Evolutionary conservation across 2,888 invertebrate species (phyloP).

Genomic region (Ormyrus nitidulus): DNA sequence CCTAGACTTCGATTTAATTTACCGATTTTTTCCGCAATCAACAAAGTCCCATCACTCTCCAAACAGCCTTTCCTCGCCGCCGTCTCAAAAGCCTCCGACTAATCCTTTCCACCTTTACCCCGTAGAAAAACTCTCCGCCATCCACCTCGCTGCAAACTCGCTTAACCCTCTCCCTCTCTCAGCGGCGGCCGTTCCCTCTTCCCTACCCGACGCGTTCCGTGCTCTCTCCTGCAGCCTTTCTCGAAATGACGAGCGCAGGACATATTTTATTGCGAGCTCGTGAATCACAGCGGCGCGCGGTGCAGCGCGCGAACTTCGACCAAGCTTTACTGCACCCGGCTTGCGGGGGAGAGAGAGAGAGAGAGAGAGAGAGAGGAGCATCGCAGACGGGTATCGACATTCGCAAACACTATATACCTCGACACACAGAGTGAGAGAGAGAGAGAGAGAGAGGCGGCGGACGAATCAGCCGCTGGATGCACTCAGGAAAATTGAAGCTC

Average conservation of each 20-base stretch:
- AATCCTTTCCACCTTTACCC: too few relatives aligned
- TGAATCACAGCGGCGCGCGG: slow-evolving; percentile 63
- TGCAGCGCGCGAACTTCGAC: background rate
- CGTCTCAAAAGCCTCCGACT: too few relatives aligned
- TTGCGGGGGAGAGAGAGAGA: background rate
- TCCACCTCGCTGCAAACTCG: too few relatives aligned
- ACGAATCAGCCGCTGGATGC: slow-evolving; percentile 70
- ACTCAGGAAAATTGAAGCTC: slow-evolving; percentile 75
- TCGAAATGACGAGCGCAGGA: slow-evolving; percentile 58
- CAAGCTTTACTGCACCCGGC: background rate
- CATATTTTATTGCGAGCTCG: slow-evolving; percentile 64
- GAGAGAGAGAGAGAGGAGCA: slow-evolving; percentile 24
- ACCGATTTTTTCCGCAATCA: too few relatives aligned
- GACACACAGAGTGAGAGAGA: background rate
- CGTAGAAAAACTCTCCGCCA: too few relatives aligned
- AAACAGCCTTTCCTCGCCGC: too few relatives aligned
- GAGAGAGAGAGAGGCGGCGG: slow-evolving; percentile 9
- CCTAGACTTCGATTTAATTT: too few relatives aligned
- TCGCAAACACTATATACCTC: slow-evolving; percentile 14
- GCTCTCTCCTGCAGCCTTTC: background rate
- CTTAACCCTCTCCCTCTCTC: too few relatives aligned
- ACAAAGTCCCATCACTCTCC: too few relatives aligned
- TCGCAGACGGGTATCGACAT: slow-evolving; percentile 40
- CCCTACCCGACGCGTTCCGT: too few relatives aligned
- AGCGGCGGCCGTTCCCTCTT: background rate